Conservation (phyloP, 2,797 vertebrate species). For the Sebastiscus tertius region DNA sequence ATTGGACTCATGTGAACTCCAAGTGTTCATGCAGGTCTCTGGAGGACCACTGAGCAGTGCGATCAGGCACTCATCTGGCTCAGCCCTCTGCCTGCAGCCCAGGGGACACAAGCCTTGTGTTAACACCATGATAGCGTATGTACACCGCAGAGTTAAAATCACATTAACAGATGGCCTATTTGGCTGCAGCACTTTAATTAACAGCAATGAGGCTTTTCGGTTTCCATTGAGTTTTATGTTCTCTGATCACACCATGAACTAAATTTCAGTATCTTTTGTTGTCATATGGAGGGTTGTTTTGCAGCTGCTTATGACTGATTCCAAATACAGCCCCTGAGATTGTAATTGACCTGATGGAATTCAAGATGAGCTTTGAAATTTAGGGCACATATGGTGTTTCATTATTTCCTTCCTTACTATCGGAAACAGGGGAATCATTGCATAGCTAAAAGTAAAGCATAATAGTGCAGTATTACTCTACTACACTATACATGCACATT, state of each 20-base stretch:
- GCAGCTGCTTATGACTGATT: constrained; percentile 12
- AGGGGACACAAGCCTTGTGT: constrained; percentile 39
- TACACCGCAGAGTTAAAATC: constrained; percentile 42
- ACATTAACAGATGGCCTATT: constrained; percentile 59
- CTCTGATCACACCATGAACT: constrained; percentile 21
- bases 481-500: background rate
- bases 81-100: constrained; percentile 46
- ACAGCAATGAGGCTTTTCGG: constrained; percentile 35
- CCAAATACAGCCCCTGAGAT: constrained; percentile 14
- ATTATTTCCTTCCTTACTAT: background rate
- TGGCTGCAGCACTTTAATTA: constrained; percentile 55
- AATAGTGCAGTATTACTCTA: background rate
- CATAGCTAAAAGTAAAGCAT: background rate
- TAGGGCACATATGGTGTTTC: constrained; percentile 12
- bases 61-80: constrained; percentile 65
- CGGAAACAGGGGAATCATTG: background rate
- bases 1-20: constrained; percentile 21
- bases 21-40: constrained; percentile 29
- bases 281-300: constrained; percentile 23
- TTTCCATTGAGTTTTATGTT: constrained; percentile 34
- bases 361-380: constrained; percentile 19
- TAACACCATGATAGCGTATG: constrained; percentile 21
- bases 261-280: constrained; percentile 17
- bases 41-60: constrained; percentile 35
- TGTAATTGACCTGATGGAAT: constrained; percentile 10